phyloP scores from a whole-genome alignment of 2,113 vertebrate genomes.

The Thamnophis sirtalis region DNA sequence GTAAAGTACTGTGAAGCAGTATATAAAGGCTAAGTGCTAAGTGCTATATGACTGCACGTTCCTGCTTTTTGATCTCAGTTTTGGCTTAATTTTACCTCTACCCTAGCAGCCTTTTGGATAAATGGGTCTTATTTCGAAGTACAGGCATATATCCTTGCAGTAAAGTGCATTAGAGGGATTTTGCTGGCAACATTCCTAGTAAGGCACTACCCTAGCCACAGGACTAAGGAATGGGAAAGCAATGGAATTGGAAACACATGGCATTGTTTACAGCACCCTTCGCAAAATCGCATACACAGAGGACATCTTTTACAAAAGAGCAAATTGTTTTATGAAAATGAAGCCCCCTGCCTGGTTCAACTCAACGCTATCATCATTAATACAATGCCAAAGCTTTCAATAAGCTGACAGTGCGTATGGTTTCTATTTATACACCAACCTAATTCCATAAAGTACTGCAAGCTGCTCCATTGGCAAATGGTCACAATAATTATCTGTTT shows the following conservation, averaged over 20 bases:
- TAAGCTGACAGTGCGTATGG: conserved; percentile 56
- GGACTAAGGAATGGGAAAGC: neutral
- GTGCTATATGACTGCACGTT: neutral
- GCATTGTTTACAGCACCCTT: neutral
- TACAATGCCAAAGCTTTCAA: conserved; percentile 55
- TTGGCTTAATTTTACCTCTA: neutral
- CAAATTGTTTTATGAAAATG: conserved; percentile 8
- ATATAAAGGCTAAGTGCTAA: too few species aligned
- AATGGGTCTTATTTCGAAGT: neutral
- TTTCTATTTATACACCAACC: conserved; percentile 48
- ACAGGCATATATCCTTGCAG: neutral
- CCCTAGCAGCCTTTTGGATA: neutral
- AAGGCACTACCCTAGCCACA: neutral
- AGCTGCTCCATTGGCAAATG: conserved; percentile 48
- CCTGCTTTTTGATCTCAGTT: neutral
- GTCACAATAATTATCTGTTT: conserved; percentile 55
- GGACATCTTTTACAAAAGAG: neutral
- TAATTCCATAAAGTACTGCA: conserved; percentile 37
- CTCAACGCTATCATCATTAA: conserved; percentile 58
- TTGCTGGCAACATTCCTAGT: neutral
- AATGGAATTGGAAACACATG: neutral
- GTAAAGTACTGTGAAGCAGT: too few species aligned
- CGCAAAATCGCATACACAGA: neutral
- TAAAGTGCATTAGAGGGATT: neutral
- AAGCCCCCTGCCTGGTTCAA: conserved; percentile 45